Base-by-base conservation (phyloP, 2,888 invertebrate species). In the Colletes collaris region DNA sequence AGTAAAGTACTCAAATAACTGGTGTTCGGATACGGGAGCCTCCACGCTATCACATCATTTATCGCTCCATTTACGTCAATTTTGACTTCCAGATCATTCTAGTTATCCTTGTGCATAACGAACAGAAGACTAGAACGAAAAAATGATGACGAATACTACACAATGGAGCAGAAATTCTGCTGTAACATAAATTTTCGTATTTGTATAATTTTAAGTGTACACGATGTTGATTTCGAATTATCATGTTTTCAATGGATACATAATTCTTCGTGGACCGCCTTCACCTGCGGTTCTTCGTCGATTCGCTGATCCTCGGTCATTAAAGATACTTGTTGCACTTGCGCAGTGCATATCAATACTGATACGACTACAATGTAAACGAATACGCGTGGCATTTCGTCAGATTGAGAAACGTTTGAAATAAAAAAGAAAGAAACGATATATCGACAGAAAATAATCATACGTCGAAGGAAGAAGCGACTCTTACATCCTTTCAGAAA, bases 171-270 rank as follows among this genome's bases (percentile, higher is more conserved):
- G 27, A 27, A 27, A 27, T 27, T 27, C 27, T 27, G 1, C 27
- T 27, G 44, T n/a, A 13, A 53, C 44, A 64, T 10, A 35, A 64
- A 64, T 40, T 4, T 44, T 44, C n/a, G 3, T 37, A 5, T 7
- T 49, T 2, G 16, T 49, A 16, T n/a, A n/a, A 2, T n/a, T 62
- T 64, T 52, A 52, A 19, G 35, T 27, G 0, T 35, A 56, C 13
- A 10, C 27, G 11, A 55, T 11, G 2, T 37, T 56, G 7, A 40
- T 11, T n/a, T n/a, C 7, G 10, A 6, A 19, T 27, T 8, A 19
- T 62, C 40, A 8, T 13, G 56, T 46, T 52, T 50, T 10, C 10
- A 44, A 86, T 81, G 87, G 87, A 87, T 90, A 92, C 92, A 92
- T 6, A 91, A 62, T 63, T 88, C 84, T 75, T 89, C 85, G 68